Evolutionary conservation across 2,888 invertebrate genomes (phyloP), one percentile per base, ranked within the genome.

Genomic region (Drosophila mercatorum): DNA sequence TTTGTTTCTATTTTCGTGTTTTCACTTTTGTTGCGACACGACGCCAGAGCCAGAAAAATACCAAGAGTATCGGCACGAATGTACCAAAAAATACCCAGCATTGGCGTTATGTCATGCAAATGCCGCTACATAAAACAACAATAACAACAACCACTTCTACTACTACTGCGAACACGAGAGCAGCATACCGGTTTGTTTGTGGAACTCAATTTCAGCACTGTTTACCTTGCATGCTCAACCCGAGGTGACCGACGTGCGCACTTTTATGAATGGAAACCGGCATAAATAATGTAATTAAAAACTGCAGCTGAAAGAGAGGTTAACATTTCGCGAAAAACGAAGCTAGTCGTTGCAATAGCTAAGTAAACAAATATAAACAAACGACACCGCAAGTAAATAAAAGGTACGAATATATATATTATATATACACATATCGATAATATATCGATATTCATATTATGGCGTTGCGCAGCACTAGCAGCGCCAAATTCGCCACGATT

Each of bases 1-100:
- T 78, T 78, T 68, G 63, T 17, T 26, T 46, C 31, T 57, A n/a
- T 67, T 70, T 84, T 77, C 67, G 70, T 77, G 70, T 78, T 81
- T 88, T 88, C 77, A 88, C 86, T 88, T 86, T 86, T 88, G 43
- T 60, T 78, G 67, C 60, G 63, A 72, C 65, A 64, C 46, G 71
- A 75, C 49, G 72, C 53, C 62, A 61, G 28, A 22, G 22, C 56
- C 62, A 61, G 28, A 26, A 76, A 76, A 79, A 87, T 79, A 79
- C 76, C 38, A 22, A 22, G 28, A 77, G 3, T 56, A 22, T 11
- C 14, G 28, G 6, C 17, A 47, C 26, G 76, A 77, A 83, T 69
- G 61, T 26, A 60, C 77, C 58, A 79, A 77, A 78, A 61, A 75
- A 85, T 83, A 73, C 80, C 73, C 2, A 55, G 51, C 57, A 56